Percentiles rank a stretch among this genome's conserved stretches.
These are phyloP conservation scores for Helicolenus hilgendorfi DNA, from an alignment of 2,797 vertebrate species.

Conservation along the genomic window DNA sequence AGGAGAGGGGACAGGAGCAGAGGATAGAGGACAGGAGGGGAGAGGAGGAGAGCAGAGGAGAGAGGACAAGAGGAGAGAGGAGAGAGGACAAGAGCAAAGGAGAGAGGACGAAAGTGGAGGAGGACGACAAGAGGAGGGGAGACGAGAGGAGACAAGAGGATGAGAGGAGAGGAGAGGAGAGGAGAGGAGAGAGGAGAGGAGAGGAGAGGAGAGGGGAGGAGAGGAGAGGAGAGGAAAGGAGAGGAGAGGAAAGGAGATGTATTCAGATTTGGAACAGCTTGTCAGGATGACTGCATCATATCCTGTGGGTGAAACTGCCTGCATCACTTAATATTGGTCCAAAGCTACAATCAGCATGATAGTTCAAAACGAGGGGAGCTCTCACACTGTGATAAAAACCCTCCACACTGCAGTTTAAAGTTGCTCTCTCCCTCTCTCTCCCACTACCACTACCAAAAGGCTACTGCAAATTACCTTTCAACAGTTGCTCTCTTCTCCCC, in stretches of 20 bases:
- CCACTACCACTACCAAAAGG: background rate
- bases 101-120: no score
- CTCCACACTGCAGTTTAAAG: conserved; percentile 24
- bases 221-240: background rate
- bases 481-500: conserved; percentile 8
- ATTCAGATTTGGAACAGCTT: conserved; percentile 18
- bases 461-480: conserved; percentile 35
- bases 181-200: background rate
- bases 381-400: conserved; percentile 31
- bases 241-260: background rate
- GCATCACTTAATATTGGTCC: conserved; percentile 43
- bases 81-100: no score
- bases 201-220: background rate
- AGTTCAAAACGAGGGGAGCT: conserved; percentile 34
- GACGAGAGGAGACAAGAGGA: background rate
- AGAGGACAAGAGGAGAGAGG: no score
- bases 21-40: no score
- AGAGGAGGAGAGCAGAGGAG: background rate
- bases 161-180: background rate
- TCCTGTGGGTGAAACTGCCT: conserved; percentile 36
- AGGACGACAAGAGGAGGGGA: no score
- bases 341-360: conserved; percentile 38
- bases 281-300: conserved; percentile 23
- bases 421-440: conserved; percentile 4
- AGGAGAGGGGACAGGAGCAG: background rate